Evolutionary conservation across 1,140 invertebrate genomes (phyloP).

Genomic region (Apis dorsata): DNA sequence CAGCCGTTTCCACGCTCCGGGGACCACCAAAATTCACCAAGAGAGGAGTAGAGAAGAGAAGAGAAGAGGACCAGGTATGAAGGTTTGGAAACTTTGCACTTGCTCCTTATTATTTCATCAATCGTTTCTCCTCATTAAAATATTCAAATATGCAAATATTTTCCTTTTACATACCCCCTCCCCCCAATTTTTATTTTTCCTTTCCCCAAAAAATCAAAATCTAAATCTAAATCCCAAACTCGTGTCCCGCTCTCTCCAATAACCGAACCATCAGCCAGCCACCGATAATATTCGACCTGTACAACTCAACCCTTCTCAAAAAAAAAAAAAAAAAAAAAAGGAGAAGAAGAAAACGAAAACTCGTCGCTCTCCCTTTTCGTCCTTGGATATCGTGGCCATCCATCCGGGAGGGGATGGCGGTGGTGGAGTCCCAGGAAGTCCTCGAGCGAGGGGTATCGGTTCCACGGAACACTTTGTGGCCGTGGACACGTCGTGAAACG

Average conservation of each 20-base stretch:
- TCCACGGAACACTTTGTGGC: slow-evolving; percentile 42
- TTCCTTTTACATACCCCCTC: no score
- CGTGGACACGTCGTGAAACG: slow-evolving; percentile 13
- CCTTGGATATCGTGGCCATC: not conserved
- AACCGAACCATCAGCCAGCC: no score
- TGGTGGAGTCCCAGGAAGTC: slow-evolving; percentile 6
- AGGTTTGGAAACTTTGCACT: not conserved
- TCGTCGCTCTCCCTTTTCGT: not conserved
- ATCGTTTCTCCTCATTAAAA: no score
- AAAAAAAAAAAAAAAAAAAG: no score
- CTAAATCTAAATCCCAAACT: no score
- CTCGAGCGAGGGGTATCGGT: slow-evolving; percentile 34
- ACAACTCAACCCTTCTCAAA: no score
- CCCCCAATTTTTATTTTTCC: no score
- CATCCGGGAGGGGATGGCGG: not conserved
- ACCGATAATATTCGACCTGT: no score
- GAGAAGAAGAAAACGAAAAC: not conserved
- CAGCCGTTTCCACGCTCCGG: slow-evolving; percentile 34
- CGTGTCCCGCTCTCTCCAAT: no score
- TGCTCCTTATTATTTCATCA: no score
- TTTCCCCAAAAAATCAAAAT: no score
- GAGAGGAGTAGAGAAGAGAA: not conserved
- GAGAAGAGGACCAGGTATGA: accelerated
- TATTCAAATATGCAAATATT: no score
- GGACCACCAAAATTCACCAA: not conserved